Evolutionary conservation across 2,797 vertebrate species (phyloP).

Genomic region (Lepilemur septentrionalis): DNA sequence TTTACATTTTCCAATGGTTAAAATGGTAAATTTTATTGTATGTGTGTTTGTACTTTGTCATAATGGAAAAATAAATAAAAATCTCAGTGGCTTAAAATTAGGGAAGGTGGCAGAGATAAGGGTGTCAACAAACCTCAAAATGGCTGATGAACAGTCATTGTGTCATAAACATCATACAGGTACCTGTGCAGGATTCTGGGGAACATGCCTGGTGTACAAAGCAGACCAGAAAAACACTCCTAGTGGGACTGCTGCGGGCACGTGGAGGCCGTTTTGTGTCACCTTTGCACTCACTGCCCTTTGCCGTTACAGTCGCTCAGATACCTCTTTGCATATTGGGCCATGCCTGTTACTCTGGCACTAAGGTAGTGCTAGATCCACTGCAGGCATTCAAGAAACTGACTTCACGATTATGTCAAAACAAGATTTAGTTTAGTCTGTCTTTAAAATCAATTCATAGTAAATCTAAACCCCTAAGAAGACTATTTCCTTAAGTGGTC

Average conservation of each 20-base stretch:
- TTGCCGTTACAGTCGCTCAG: background rate
- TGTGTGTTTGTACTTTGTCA: background rate
- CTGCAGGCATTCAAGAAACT: background rate
- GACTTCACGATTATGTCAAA: background rate
- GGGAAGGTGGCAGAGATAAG: background rate
- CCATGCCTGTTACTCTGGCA: background rate
- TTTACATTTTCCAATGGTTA: background rate
- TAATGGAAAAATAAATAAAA: background rate
- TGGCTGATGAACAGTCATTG: background rate
- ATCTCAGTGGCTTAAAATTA: background rate
- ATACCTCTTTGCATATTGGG: background rate
- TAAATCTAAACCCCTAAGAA: background rate
- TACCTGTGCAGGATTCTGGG: background rate
- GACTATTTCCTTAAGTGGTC: background rate
- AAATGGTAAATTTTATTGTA: background rate
- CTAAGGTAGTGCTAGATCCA: background rate
- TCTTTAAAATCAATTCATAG: background rate
- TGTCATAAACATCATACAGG: background rate
- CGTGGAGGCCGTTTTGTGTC: rapidly evolving
- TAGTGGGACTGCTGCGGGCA: background rate
- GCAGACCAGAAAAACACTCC: background rate
- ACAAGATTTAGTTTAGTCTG: background rate
- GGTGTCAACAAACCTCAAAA: background rate
- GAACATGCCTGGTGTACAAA: background rate
- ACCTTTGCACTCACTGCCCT: background rate